These are phyloP conservation scores for Protonibea diacanthus DNA, from an alignment of 2,797 vertebrate genomes.

Conservation along the genomic window DNA sequence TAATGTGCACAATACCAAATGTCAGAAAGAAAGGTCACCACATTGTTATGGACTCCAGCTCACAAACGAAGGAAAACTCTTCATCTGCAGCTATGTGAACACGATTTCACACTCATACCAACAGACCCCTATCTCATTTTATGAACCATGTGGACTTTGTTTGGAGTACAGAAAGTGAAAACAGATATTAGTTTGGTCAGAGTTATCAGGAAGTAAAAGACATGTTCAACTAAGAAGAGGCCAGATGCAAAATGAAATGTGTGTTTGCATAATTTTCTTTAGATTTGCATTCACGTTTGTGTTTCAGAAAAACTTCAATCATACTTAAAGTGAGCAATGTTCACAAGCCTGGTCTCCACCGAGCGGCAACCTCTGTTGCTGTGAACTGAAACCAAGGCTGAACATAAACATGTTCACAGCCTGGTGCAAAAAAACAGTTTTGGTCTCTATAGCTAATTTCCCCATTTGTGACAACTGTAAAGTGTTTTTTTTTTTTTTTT, in stretches of 20 bases:
- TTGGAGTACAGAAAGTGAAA: too few relatives aligned
- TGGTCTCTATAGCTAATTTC: too few relatives aligned
- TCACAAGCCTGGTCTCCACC: neutral
- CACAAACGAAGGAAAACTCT: constrained; percentile 3
- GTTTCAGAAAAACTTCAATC: neutral
- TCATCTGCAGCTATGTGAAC: constrained; percentile 11
- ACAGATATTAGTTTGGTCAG: neutral
- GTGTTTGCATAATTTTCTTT: neutral
- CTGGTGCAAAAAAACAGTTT: too few relatives aligned
- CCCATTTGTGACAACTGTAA: too few relatives aligned
- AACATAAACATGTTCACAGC: too few relatives aligned
- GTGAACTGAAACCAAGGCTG: too few relatives aligned
- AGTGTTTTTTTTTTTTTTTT: too few relatives aligned
- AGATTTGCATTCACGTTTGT: neutral
- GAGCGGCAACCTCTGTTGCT: too few relatives aligned
- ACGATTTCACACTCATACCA: neutral
- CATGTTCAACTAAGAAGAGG: neutral
- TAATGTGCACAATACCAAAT: constrained; percentile 44
- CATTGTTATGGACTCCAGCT: constrained; percentile 16
- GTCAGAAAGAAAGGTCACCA: constrained; percentile 50
- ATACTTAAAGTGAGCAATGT: neutral
- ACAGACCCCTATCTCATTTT: constrained; percentile 4
- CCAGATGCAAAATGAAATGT: neutral
- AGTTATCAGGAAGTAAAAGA: neutral
- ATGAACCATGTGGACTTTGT: neutral